Evolutionary conservation across 2,113 vertebrate genomes (phyloP), one percentile per base, ranked within the genome.

Genomic region (Pterophyllum scalare): DNA sequence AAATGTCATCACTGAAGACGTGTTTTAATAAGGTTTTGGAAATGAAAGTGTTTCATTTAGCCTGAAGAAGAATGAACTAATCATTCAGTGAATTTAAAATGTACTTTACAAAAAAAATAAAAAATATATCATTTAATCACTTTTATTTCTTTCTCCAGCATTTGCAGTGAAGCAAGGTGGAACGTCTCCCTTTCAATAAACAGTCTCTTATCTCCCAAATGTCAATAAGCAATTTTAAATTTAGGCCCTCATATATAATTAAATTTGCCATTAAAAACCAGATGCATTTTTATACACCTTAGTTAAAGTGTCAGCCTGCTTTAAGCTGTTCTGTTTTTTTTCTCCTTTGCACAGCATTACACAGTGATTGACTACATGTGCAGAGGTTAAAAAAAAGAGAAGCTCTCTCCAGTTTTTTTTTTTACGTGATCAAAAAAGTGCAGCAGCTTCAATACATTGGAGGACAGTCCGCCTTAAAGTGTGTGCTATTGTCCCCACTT

Each of bases 21-120:
- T 3, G 24, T 60, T 80, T 80, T 72, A 76, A 82, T 83, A 62
- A 70, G 60, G 59, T 65, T 83, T 72, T 26, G 46, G 19, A 58
- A 85, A 77, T 74, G 43, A 83, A 87, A 87, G 74, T 9, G n/a
- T 75, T 84, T 75, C 1, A 62, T 84, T 82, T 67, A n/a, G 38
- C 72, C 5, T 0, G 9, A 46, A 43, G 70, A 79, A 61, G 40
- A 59, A 54, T 10, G 7, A 22, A 40, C 26, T 19, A 72, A 82
- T 64, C 7, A 26, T 61, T 82, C 28, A 22, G 10, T n/a, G 4
- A 15, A 52, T 52, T 19, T 35, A 77, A 52, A 70, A 75, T 52
- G 20, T 1, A 49, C 65, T n/a, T n/a, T n/a, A n/a, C n/a, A n/a
- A n/a, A n/a, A n/a, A n/a, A n/a, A n/a, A n/a, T n/a, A n/a, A n/a